Percentiles rank a stretch among this genome's conserved stretches.
phyloP scores from a whole-genome alignment of 2,888 invertebrate genomes.

The Adelognathus sp. region DNA sequence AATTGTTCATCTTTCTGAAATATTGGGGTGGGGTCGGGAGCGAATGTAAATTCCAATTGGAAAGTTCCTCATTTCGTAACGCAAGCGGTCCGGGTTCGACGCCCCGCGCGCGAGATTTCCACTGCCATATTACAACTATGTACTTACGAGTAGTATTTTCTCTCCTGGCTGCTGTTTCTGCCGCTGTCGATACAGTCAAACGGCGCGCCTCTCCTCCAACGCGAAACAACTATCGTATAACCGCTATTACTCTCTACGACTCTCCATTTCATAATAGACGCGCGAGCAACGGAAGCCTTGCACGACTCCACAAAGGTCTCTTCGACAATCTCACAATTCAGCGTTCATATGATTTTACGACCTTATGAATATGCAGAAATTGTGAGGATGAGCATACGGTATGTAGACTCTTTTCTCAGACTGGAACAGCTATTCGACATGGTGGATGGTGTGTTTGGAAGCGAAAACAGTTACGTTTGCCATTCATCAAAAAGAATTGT shows the following conservation, averaged over 20 bases:
- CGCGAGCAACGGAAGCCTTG: background rate
- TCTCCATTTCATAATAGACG: slow-evolving; percentile 44
- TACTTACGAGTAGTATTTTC: background rate
- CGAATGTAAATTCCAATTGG: slow-evolving; percentile 64
- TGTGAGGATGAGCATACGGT: background rate
- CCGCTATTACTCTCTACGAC: slow-evolving; percentile 17
- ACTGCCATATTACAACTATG: slow-evolving; percentile 13
- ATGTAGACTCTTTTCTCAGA: background rate
- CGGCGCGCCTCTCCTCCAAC: slow-evolving; percentile 60
- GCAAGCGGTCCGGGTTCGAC: slow-evolving; percentile 74
- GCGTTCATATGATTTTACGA: background rate
- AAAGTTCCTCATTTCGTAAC: slow-evolving; percentile 76
- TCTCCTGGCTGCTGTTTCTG: background rate
- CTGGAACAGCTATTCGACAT: too few relatives aligned
- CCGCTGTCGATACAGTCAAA: slow-evolving; percentile 12
- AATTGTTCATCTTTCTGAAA: slow-evolving; percentile 19
- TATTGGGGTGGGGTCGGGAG: slow-evolving; percentile 39
- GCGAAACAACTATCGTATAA: slow-evolving; percentile 33
- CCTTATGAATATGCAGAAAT: background rate
- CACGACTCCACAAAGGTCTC: slow-evolving; percentile 22
- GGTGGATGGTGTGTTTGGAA: too few relatives aligned
- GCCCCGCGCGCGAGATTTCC: slow-evolving; percentile 62
- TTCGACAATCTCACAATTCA: background rate
- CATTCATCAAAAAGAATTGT: too few relatives aligned
- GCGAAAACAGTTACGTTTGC: too few relatives aligned